Conservation (phyloP, 2,113 vertebrate species). For the Cnemophilus loriae region DNA sequence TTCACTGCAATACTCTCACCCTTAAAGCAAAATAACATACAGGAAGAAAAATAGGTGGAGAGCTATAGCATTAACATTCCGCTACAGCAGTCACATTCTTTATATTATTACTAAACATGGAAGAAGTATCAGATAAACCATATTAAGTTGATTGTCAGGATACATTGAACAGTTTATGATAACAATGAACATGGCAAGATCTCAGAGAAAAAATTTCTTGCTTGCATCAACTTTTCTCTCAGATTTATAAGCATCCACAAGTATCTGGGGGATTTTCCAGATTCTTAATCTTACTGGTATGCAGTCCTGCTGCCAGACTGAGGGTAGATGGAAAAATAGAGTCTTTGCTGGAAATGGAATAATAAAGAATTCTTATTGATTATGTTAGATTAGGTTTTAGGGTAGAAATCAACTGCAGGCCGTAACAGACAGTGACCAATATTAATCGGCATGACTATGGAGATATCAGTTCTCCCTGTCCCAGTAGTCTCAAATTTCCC, state of each 20-base stretch:
- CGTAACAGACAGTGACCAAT: background rate
- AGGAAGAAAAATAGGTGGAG: background rate
- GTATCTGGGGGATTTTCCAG: background rate
- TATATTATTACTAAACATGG: background rate
- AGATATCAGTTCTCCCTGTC: background rate
- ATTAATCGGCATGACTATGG: background rate
- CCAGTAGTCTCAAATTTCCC: background rate
- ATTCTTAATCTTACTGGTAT: background rate
- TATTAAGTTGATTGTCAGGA: background rate
- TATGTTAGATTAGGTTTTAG: background rate
- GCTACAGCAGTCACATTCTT: background rate
- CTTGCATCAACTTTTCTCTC: background rate
- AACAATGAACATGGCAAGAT: background rate
- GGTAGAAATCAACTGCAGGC: background rate
- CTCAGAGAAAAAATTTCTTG: background rate
- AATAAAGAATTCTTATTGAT: background rate
- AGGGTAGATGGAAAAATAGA: background rate
- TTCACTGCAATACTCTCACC: background rate
- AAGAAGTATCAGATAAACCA: background rate
- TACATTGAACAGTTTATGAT: background rate
- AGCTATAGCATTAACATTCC: background rate
- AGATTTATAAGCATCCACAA: background rate
- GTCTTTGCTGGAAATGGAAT: background rate
- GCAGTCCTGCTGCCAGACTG: background rate
- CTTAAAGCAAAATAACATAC: background rate